These are phyloP conservation scores for Probaryconus sp. DNA, from an alignment of 1,140 invertebrate species.

Conservation along the genomic window DNA sequence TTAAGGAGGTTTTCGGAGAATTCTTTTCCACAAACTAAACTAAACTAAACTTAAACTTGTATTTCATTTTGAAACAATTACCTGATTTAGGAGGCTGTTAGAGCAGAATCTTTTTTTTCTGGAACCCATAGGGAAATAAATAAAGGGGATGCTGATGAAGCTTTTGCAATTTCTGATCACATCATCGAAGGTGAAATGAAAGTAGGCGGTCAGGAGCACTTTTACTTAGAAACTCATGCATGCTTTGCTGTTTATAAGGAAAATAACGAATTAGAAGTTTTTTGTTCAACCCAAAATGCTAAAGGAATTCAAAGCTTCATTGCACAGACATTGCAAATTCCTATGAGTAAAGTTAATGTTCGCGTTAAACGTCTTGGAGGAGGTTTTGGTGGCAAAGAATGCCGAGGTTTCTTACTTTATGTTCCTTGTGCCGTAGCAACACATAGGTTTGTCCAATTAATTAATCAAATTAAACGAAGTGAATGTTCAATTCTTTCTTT, in stretches of 20 bases:
- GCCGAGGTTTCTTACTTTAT: slow-evolving; percentile 81
- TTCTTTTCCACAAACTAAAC: too few species aligned
- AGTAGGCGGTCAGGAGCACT: slow-evolving; percentile 96
- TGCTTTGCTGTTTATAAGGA: slow-evolving; percentile 87
- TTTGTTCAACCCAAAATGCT: slow-evolving; percentile 89
- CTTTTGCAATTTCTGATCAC: slow-evolving; percentile 82
- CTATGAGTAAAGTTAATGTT: slow-evolving; percentile 86
- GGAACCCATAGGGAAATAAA: slow-evolving; percentile 77
- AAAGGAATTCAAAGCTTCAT: slow-evolving; percentile 86
- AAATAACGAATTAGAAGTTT: slow-evolving; percentile 92
- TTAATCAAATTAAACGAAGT: slow-evolving; percentile 6
- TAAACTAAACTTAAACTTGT: too few species aligned
- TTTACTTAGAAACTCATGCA: slow-evolving; percentile 94
- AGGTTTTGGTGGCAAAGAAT: slow-evolving; percentile 98
- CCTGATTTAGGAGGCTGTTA: slow-evolving; percentile 89
- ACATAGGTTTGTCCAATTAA: slow-evolving; percentile 67
- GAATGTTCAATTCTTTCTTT: not conserved
- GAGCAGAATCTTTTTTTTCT: slow-evolving; percentile 82
- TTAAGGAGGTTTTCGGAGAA: too few species aligned
- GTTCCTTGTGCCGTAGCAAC: slow-evolving; percentile 85
- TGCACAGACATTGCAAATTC: slow-evolving; percentile 85
- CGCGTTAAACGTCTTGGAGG: slow-evolving; percentile 93
- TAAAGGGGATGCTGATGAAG: slow-evolving; percentile 84
- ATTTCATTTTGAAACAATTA: too few species aligned
- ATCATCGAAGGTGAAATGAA: slow-evolving; percentile 85